Evolutionary conservation across 2,888 invertebrate genomes (phyloP).

Genomic region (Pheosia tremula): DNA sequence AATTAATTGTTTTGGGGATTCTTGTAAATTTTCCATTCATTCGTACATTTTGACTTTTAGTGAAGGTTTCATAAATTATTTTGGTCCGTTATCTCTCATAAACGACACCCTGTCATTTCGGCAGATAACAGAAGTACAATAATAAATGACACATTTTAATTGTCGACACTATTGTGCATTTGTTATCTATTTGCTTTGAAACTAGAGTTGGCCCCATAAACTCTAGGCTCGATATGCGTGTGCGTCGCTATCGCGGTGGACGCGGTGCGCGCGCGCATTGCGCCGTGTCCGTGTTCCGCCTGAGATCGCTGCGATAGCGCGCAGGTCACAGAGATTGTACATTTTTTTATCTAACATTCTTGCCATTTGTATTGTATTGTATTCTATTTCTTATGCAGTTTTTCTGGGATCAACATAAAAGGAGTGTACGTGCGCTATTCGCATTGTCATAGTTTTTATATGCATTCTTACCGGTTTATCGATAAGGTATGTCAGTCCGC

Average conservation of each 20-base stretch:
- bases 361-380: constrained; percentile 5
- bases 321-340: constrained; percentile 32
- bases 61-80: too few relatives aligned
- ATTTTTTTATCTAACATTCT: constrained; percentile 29
- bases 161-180: constrained; percentile 22
- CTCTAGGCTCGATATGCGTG: constrained; percentile 41
- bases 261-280: constrained; percentile 42
- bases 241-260: constrained; percentile 46
- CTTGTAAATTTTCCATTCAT: background rate
- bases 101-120: too few relatives aligned
- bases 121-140: background rate
- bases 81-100: too few relatives aligned
- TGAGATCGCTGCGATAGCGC: constrained; percentile 37
- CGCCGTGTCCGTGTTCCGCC: constrained; percentile 39
- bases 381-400: constrained; percentile 6
- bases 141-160: constrained; percentile 14
- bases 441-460: background rate
- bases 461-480: background rate
- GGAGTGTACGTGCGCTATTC: constrained; percentile 3
- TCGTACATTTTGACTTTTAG: background rate
- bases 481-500: background rate
- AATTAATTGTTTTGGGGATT: background rate
- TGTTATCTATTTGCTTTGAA: constrained; percentile 28
- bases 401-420: constrained; percentile 1
- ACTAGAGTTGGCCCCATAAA: constrained; percentile 33